Evolutionary conservation across 2,797 vertebrate species (phyloP).

Genomic region (Micropoecilia bifurca): DNA sequence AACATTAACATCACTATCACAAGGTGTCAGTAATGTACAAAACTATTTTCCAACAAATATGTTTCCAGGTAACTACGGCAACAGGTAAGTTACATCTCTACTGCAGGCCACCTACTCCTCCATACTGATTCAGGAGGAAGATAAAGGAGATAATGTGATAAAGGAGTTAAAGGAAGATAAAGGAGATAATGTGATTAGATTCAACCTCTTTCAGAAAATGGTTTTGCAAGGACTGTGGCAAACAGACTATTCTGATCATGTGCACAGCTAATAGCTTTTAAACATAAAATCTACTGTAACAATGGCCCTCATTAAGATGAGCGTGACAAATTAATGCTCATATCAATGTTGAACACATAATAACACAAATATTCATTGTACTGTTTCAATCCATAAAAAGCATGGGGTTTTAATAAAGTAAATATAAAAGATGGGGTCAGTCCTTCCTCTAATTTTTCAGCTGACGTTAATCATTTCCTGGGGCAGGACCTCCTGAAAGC

Average conservation of each 20-base stretch:
- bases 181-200: neutral
- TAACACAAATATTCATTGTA: neutral
- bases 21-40: neutral
- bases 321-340: neutral
- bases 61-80: neutral
- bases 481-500: constrained; percentile 45
- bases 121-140: neutral
- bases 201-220: neutral
- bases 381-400: neutral
- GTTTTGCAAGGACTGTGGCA: neutral
- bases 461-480: constrained; percentile 68
- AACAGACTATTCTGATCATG: neutral
- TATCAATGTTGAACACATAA: neutral
- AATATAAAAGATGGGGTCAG: constrained; percentile 57
- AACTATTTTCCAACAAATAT: neutral
- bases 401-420: constrained; percentile 29
- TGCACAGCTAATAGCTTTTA: neutral
- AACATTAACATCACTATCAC: neutral
- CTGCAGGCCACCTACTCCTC: neutral
- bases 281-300: neutral
- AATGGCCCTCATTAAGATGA: neutral
- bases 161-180: neutral
- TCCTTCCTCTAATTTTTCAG: constrained; percentile 64
- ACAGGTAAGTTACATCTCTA: neutral
- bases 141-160: neutral